Percentiles rank a stretch among this genome's conserved stretches.
These are phyloP conservation scores for Alca torda DNA, from an alignment of 2,797 vertebrate species.

Conservation along the genomic window DNA sequence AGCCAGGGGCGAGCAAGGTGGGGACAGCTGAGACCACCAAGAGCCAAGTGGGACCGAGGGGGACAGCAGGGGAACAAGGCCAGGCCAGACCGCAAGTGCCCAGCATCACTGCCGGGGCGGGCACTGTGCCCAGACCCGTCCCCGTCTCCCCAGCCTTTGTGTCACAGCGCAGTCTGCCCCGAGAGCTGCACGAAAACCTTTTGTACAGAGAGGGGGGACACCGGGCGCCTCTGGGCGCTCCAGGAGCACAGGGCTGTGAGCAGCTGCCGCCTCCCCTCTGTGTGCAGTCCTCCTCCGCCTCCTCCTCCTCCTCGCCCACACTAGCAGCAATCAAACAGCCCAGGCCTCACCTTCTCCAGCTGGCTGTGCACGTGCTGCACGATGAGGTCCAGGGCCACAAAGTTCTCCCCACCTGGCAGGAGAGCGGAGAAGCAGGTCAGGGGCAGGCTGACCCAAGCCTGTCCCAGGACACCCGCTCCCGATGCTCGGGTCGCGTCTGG, in stretches of 20 bases:
- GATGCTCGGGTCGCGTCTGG: fast-evolving
- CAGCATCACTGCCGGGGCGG: fast-evolving
- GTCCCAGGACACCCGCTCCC: not conserved
- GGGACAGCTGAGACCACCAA: not conserved
- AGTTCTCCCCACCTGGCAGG: slow-evolving; percentile 88
- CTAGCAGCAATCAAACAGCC: not conserved
- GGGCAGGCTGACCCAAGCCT: fast-evolving
- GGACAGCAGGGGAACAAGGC: fast-evolving
- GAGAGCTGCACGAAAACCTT: fast-evolving
- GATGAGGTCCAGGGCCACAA: slow-evolving; percentile 94
- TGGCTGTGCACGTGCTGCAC: slow-evolving; percentile 98
- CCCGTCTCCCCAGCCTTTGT: fast-evolving
- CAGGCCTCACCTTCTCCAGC: slow-evolving; percentile 88
- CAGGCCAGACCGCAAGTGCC: not conserved
- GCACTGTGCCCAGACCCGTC: fast-evolving
- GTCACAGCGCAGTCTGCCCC: not conserved
- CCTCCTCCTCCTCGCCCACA: fast-evolving
- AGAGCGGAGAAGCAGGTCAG: not conserved
- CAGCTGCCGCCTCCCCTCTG: not conserved
- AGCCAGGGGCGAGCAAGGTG: not conserved
- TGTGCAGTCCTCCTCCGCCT: not conserved
- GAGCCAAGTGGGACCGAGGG: not conserved
- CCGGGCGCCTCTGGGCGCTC: not conserved
- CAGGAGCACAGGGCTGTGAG: not conserved
- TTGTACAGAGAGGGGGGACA: not conserved